phyloP scores from a whole-genome alignment of 2,888 invertebrate species.

The Sepioteuthis lessoniana region DNA sequence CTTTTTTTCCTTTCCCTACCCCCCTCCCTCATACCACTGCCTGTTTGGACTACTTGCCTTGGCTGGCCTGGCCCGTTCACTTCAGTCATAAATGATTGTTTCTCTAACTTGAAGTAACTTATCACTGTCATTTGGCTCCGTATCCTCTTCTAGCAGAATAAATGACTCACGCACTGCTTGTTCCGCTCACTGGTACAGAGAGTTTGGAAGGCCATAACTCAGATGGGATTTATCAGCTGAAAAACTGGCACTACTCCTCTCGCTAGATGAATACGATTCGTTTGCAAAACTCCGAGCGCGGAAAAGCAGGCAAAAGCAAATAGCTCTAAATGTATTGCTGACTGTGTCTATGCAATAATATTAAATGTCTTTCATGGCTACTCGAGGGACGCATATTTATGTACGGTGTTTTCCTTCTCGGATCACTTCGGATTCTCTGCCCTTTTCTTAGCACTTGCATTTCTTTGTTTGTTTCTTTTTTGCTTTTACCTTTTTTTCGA shows the following conservation, averaged over 20 bases:
- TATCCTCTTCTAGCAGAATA: not conserved
- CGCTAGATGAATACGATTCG: not conserved
- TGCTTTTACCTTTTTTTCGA: no score
- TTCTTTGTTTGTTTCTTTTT: no score
- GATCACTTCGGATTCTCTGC: no score
- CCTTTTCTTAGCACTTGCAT: no score
- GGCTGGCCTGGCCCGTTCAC: not conserved
- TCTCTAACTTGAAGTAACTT: not conserved
- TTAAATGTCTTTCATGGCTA: constrained; percentile 6
- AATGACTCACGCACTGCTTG: constrained; percentile 10
- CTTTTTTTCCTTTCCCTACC: not conserved
- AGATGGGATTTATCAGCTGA: not conserved
- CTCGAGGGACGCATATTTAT: not conserved
- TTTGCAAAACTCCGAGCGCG: not conserved
- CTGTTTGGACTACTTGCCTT: not conserved
- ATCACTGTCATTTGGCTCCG: not conserved
- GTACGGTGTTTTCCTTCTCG: not conserved
- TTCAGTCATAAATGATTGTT: constrained; percentile 33
- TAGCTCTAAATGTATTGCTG: constrained; percentile 7
- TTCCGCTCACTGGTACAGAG: constrained; percentile 8
- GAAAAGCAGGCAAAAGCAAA: not conserved
- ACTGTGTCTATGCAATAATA: constrained; percentile 14
- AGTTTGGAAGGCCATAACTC: constrained; percentile 6
- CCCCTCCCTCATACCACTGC: not conserved
- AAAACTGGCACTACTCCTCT: not conserved